Evolutionary conservation across 2,888 invertebrate genomes (phyloP).

Genomic region (Dysmachus trigonus): DNA sequence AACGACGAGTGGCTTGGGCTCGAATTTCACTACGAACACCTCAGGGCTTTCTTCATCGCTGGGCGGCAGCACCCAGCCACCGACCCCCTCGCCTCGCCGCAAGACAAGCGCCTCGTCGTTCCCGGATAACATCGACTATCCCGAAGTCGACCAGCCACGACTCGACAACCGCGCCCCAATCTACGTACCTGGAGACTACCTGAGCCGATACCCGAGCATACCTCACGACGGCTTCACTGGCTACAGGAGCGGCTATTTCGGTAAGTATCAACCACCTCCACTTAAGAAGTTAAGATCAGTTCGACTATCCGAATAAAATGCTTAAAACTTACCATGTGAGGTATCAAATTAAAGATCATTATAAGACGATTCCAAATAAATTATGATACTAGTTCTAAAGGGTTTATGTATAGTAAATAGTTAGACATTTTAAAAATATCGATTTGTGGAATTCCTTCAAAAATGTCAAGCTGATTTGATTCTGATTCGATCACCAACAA

Average conservation of each 20-base stretch:
- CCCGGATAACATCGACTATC: conserved; percentile 66
- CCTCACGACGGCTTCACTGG: conserved; percentile 59
- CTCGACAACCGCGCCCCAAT: conserved; percentile 57
- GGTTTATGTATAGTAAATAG: too few species aligned
- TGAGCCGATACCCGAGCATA: conserved; percentile 58
- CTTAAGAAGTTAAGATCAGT: too few species aligned
- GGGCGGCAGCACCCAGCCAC: conserved; percentile 65
- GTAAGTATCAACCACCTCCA: conserved; percentile 53
- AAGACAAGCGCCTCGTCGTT: conserved; percentile 78
- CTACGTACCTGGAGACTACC: conserved; percentile 59
- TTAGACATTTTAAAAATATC: too few species aligned
- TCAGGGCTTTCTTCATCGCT: conserved; percentile 62
- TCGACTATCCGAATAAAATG: too few species aligned
- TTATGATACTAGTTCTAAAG: too few species aligned
- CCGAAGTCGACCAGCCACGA: conserved; percentile 50
- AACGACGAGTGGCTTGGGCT: conserved; percentile 67
- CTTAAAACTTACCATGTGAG: too few species aligned
- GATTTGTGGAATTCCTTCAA: too few species aligned
- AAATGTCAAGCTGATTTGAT: too few species aligned
- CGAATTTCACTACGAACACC: conserved; percentile 65
- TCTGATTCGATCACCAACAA: too few species aligned
- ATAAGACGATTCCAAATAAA: too few species aligned
- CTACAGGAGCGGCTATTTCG: conserved; percentile 61
- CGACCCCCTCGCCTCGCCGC: conserved; percentile 75
- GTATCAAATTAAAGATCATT: too few species aligned